Conservation (phyloP, 37 sponge, comb jelly and placozoan genomes). For the Oscarella lobularis region DNA sequence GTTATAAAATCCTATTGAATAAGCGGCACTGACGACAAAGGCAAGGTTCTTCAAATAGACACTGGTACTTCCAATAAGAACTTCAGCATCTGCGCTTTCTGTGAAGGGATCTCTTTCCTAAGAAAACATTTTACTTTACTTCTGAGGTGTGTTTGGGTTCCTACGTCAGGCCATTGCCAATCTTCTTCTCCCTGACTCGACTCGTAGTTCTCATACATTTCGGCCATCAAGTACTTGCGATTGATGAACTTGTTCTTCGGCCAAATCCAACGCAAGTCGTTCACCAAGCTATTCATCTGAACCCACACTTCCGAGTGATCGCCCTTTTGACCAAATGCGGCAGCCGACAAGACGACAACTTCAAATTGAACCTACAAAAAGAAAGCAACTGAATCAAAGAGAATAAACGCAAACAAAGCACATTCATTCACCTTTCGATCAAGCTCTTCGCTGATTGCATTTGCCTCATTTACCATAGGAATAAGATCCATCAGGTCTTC, state of each 20-base stretch:
- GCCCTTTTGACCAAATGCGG: slow-evolving; percentile 25
- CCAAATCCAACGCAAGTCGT: slow-evolving; percentile 36
- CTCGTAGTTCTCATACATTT: slow-evolving; percentile 56
- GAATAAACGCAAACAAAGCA: neutral
- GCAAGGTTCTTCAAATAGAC: slow-evolving; percentile 36
- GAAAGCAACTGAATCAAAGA: neutral
- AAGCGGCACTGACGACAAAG: slow-evolving; percentile 16
- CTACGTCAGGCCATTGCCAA: slow-evolving; percentile 27
- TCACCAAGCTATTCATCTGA: slow-evolving; percentile 28
- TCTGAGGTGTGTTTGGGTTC: neutral
- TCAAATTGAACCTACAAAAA: slow-evolving; percentile 25
- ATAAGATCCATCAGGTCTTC: slow-evolving; percentile 51
- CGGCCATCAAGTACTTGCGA: slow-evolving; percentile 44
- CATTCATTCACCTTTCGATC: slow-evolving; percentile 27
- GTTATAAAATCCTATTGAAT: neutral
- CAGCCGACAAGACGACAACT: slow-evolving; percentile 40
- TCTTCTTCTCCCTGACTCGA: slow-evolving; percentile 36
- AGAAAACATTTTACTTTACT: neutral
- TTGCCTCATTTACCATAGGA: slow-evolving; percentile 68
- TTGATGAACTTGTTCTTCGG: slow-evolving; percentile 31
- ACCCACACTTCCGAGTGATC: slow-evolving; percentile 46
- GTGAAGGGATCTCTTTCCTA: slow-evolving; percentile 53
- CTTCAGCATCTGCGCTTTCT: slow-evolving; percentile 15
- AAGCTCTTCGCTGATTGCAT: slow-evolving; percentile 74
- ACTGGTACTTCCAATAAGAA: slow-evolving; percentile 39